phyloP scores from a whole-genome alignment of 2,797 vertebrate genomes.

The Sorex maritimensis region DNA sequence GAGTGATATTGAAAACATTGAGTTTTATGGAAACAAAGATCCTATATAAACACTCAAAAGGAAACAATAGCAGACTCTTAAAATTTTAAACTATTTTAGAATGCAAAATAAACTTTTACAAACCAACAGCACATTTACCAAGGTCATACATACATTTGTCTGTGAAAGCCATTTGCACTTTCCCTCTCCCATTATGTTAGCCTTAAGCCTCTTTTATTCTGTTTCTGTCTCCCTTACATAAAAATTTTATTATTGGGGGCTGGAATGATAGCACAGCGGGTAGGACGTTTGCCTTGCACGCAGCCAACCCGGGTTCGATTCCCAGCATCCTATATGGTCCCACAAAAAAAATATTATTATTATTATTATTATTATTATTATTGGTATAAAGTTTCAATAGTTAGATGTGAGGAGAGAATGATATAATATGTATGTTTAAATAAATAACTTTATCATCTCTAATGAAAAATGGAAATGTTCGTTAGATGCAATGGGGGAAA shows the following conservation, averaged over 20 bases:
- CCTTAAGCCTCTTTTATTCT: neutral
- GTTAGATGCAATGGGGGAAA: neutral
- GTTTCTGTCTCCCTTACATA: neutral
- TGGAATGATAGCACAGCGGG: too few relatives aligned
- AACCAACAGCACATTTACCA: neutral
- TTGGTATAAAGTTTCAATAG: slow-evolving; percentile 13
- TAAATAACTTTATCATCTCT: neutral
- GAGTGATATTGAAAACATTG: too few relatives aligned
- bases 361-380: neutral
- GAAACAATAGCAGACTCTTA: neutral
- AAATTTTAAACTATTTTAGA: slow-evolving; percentile 29
- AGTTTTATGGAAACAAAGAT: too few relatives aligned
- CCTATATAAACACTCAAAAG: too few relatives aligned
- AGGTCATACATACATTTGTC: neutral
- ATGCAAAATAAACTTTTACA: neutral
- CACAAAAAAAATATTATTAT: too few relatives aligned
- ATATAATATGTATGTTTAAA: neutral
- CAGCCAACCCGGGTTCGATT: neutral
- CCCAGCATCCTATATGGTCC: too few relatives aligned
- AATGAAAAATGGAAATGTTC: neutral
- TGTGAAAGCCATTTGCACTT: slow-evolving; percentile 44
- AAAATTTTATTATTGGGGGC: slow-evolving; percentile 1
- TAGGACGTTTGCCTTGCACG: too few relatives aligned
- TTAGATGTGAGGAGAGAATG: neutral
- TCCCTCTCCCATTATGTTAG: neutral